These are phyloP conservation scores for Empis livida DNA, from an alignment of 2,888 invertebrate species.

Conservation along the genomic window DNA sequence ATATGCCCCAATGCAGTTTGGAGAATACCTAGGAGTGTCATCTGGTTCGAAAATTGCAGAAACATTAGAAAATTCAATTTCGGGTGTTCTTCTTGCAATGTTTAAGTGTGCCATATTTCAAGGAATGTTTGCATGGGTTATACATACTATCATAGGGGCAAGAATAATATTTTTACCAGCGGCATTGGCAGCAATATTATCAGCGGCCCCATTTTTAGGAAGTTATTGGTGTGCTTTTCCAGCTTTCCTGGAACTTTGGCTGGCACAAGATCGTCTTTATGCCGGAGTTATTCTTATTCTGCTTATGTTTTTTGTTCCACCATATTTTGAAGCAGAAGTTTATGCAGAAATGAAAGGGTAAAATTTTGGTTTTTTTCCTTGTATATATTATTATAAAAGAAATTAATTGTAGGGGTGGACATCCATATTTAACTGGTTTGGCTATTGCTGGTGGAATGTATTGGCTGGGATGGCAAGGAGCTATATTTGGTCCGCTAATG, in stretches of 20 bases:
- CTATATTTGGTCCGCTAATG: conserved; percentile 89
- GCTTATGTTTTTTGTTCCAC: conserved; percentile 73
- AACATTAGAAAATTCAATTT: conserved; percentile 76
- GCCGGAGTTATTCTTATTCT: conserved; percentile 69
- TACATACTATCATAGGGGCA: conserved; percentile 87
- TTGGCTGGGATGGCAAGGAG: conserved; percentile 93
- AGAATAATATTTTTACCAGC: conserved; percentile 93
- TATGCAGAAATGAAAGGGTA: conserved; percentile 96
- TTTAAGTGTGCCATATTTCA: conserved; percentile 96
- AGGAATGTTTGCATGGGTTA: conserved; percentile 96
- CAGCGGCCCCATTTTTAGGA: conserved; percentile 91
- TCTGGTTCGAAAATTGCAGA: conserved; percentile 66
- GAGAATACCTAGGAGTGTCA: conserved; percentile 67
- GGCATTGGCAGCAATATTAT: conserved; percentile 72
- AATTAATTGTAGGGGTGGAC: conserved; percentile 60
- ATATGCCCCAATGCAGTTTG: conserved; percentile 87
- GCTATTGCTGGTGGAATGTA: conserved; percentile 97
- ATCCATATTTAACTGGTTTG: conserved; percentile 92
- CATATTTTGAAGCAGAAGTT: conserved; percentile 88
- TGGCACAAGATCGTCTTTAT: conserved; percentile 73
- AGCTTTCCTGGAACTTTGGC: conserved; percentile 88
- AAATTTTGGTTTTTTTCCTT: not conserved
- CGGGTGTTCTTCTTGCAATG: conserved; percentile 90
- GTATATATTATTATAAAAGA: too few species aligned
- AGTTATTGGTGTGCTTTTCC: conserved; percentile 93